Base-by-base conservation (phyloP, 2,113 vertebrate species). In the Carassius gibelio region DNA sequence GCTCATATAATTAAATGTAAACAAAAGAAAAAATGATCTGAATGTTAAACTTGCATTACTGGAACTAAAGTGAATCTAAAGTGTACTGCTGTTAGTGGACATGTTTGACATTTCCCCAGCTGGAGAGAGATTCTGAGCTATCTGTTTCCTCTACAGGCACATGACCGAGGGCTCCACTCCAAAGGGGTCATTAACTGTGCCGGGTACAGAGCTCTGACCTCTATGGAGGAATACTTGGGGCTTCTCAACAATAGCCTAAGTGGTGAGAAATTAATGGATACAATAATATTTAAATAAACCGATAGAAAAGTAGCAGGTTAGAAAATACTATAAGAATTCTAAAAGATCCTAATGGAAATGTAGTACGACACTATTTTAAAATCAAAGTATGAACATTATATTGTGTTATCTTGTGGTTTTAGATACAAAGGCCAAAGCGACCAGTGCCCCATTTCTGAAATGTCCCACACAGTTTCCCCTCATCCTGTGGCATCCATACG, bases 401-500 rank as follows among this genome's bases (percentile, higher is more conserved):
- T 82, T 76, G 8, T 84, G 30, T 89, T 66, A 17, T 52, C 11
- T 38, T 38, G 68, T 59, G 36, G 13, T 90, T 0, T 0, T 93
- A 97, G 98, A 94, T 0, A 76, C 93, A 71, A 94, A 95, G 0
- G 94, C 95, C 2, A 98, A 97, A 86, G 92, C 93, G 0, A 92
- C 95, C 38, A 92, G 66, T 0, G 6, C 92, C 0, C 95, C 96
- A 4, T 95, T 97, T 55, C 89, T 99, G 88, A 98, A 96, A 92
- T 96, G 94, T 88, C 95, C 95, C 45, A 96, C 95, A 0, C 90
- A 93, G 91, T 98, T 95, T 90, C 96, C 96, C 0, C 94, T 99
- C 87, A 95, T 99, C 92, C 94, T 99, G 78, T 99, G 97, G 97
- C 98, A 99, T 78, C 97, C 98, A 0, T 97, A 95, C 0, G 94